Conservation (phyloP, 2,888 invertebrate species). For the Netelia virgata region DNA sequence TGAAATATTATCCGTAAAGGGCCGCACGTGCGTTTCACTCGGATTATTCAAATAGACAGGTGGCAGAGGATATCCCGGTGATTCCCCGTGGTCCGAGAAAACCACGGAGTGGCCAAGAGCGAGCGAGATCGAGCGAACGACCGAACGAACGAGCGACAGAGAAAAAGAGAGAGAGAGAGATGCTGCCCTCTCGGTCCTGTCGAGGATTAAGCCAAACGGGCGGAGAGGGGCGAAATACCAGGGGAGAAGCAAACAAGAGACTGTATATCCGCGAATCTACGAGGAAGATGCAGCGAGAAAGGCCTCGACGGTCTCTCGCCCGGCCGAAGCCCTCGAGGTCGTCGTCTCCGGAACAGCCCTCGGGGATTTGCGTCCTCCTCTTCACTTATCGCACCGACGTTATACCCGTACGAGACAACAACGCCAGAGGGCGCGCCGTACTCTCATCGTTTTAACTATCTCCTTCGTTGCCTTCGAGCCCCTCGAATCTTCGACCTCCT, state of each 20-base stretch:
- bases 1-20: neutral
- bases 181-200: slow-evolving; percentile 53
- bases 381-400: slow-evolving; percentile 24
- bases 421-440: neutral
- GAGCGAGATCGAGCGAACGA: slow-evolving; percentile 6
- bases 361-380: slow-evolving; percentile 40
- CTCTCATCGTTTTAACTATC: slow-evolving; percentile 28
- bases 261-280: slow-evolving; percentile 20
- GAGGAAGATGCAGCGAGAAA: slow-evolving; percentile 36
- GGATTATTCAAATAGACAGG: slow-evolving; percentile 72
- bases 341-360: slow-evolving; percentile 38
- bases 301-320: neutral
- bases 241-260: neutral
- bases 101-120: neutral
- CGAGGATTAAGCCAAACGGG: slow-evolving; percentile 55
- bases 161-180: neutral
- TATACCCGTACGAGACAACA: neutral
- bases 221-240: neutral
- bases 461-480: slow-evolving; percentile 7
- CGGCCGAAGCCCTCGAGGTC: slow-evolving; percentile 26
- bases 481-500: slow-evolving; percentile 15
- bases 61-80: slow-evolving; percentile 30
- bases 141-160: slow-evolving; percentile 65
- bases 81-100: slow-evolving; percentile 47
- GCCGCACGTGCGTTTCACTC: slow-evolving; percentile 48